phyloP scores from a whole-genome alignment of 2,888 invertebrate genomes.

The Drosophila pegasa region DNA sequence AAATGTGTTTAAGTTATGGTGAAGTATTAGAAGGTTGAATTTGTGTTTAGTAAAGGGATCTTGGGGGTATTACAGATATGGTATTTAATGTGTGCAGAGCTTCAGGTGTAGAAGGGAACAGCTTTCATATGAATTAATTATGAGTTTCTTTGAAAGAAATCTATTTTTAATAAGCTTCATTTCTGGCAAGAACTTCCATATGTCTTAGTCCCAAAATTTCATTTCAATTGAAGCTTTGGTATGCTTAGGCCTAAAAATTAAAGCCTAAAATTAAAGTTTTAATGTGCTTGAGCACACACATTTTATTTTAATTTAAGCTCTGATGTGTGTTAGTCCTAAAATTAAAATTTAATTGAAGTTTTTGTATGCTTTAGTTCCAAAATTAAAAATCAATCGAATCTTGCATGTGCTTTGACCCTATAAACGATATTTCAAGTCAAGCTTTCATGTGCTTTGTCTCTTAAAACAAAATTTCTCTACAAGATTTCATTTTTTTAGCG shows the following conservation, averaged over 20 bases:
- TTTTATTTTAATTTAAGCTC: too few relatives aligned
- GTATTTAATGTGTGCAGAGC: too few relatives aligned
- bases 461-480: background rate
- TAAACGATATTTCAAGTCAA: background rate
- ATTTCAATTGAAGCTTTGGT: too few relatives aligned
- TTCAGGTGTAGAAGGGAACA: background rate
- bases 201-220: background rate
- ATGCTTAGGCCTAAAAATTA: background rate
- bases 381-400: too few relatives aligned
- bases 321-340: background rate
- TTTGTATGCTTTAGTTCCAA: background rate
- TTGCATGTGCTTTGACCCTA: background rate
- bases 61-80: background rate
- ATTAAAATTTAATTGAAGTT: too few relatives aligned
- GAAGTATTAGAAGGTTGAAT: background rate
- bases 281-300: background rate
- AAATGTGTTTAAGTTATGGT: background rate
- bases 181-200: background rate
- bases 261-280: too few relatives aligned
- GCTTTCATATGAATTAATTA: background rate
- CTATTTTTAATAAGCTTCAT: background rate
- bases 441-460: background rate
- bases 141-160: background rate
- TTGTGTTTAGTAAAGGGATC: too few relatives aligned
- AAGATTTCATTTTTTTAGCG: background rate